Percentiles rank a stretch among this genome's conserved stretches.
These are phyloP conservation scores for Euphonia xanthogaster DNA, from an alignment of 2,797 vertebrate species.

Conservation along the genomic window DNA sequence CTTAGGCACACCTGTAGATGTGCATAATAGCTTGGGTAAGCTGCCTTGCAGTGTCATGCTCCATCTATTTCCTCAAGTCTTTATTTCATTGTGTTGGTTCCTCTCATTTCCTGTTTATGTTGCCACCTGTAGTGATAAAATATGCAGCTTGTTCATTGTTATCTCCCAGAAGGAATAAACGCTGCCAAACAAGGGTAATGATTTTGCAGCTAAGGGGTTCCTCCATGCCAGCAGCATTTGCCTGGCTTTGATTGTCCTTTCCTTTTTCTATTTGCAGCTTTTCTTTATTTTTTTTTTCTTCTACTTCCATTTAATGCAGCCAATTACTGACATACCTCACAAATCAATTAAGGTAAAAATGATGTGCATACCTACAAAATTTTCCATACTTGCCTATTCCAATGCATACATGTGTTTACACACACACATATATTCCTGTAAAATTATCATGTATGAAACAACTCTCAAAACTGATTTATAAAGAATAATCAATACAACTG, in stretches of 20 bases:
- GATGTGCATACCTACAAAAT: background rate
- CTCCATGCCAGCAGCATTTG: background rate
- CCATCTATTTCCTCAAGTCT: background rate
- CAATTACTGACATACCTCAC: background rate
- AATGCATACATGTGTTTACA: background rate
- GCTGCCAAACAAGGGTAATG: background rate
- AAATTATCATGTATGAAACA: background rate
- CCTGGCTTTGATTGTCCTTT: background rate
- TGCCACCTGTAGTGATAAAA: background rate
- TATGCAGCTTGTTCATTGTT: background rate
- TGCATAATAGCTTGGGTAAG: background rate
- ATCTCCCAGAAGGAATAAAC: background rate
- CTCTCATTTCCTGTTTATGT: background rate
- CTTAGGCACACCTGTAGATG: background rate
- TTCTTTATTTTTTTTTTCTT: background rate
- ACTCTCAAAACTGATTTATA: background rate
- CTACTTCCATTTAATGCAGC: background rate
- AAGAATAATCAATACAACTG: background rate
- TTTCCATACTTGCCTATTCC: background rate
- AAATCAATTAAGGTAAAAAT: background rate
- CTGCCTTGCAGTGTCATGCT: background rate
- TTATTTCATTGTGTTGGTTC: background rate
- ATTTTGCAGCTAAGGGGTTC: background rate
- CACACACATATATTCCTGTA: background rate
- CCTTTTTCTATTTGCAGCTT: background rate